These are phyloP conservation scores for Eurystomus gularis DNA, from an alignment of 2,113 vertebrate species.

Conservation along the genomic window DNA sequence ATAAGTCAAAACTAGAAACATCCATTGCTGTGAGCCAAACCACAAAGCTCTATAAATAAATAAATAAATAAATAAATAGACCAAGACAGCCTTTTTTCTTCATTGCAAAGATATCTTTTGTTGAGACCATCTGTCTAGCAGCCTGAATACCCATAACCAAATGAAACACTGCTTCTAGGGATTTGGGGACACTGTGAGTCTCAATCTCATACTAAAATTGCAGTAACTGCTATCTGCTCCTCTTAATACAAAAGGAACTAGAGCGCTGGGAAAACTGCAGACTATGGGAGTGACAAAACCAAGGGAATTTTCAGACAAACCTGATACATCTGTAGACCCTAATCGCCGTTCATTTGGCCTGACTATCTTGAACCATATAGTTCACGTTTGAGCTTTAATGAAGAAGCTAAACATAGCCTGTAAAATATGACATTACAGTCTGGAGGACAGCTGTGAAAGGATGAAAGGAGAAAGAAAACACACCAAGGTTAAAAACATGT, in stretches of 20 bases:
- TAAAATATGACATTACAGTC: background rate
- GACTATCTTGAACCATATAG: background rate
- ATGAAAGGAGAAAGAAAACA: background rate
- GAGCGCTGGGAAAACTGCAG: background rate
- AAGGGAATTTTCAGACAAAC: background rate
- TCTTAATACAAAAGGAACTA: background rate
- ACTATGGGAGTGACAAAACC: accelerated
- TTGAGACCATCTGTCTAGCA: background rate
- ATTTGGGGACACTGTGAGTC: background rate
- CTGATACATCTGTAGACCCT: background rate
- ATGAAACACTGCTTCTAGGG: background rate
- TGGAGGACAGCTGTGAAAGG: background rate
- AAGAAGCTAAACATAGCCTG: background rate
- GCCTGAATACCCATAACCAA: background rate
- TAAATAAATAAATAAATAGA: background rate
- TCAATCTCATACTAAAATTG: background rate
- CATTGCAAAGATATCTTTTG: background rate
- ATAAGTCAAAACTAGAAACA: background rate
- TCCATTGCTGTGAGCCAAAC: background rate
- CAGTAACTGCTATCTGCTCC: background rate
- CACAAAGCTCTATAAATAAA: background rate
- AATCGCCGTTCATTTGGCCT: background rate
- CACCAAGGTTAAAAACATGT: slow-evolving; percentile 24
- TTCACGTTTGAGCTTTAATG: background rate
- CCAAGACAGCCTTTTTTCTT: background rate